phyloP scores from a whole-genome alignment of 2,113 vertebrate genomes.

The Odontophorus gujanensis region DNA sequence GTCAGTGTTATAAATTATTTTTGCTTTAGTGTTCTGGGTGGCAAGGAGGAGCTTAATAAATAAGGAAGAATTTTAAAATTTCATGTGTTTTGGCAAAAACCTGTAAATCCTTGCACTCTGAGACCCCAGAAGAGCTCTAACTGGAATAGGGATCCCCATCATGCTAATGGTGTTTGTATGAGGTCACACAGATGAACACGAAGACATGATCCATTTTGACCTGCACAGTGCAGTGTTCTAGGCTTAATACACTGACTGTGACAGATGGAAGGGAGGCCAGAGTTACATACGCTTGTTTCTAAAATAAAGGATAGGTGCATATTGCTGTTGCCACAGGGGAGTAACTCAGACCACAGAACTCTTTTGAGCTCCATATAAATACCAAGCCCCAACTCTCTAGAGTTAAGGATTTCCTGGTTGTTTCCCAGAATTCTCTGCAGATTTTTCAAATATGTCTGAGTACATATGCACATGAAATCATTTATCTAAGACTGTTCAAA shows the following conservation, averaged over 20 bases:
- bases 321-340: background rate
- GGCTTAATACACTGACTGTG: no score
- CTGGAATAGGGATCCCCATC: background rate
- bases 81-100: background rate
- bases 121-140: background rate
- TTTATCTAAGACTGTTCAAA: background rate
- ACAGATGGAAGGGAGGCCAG: fast-evolving
- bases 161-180: background rate
- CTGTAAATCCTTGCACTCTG: background rate
- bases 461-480: background rate
- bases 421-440: background rate
- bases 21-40: background rate
- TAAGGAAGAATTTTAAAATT: background rate
- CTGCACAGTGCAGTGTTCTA: fast-evolving
- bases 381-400: background rate
- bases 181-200: background rate
- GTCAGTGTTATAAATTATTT: constrained; percentile 50
- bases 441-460: background rate
- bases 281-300: background rate
- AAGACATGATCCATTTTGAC: fast-evolving
- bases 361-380: background rate
- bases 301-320: background rate
- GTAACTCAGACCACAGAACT: background rate
- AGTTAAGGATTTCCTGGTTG: background rate
- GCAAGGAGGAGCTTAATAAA: background rate